Evolutionary conservation across 2,113 vertebrate genomes (phyloP), one percentile per base, ranked within the genome.

Genomic region (Lota lota): DNA sequence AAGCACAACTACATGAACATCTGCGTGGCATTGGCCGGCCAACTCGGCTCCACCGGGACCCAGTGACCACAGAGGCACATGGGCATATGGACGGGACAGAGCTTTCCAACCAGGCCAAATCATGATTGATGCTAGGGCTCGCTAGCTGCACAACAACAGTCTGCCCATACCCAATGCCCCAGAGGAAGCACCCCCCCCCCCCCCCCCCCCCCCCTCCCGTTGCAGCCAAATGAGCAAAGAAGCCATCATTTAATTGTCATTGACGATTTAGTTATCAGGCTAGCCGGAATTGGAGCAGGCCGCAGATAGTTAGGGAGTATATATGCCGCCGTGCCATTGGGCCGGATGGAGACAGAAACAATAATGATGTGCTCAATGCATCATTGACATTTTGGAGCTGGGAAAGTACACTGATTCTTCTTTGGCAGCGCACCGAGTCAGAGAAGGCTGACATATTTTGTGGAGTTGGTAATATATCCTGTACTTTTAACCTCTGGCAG

Each of bases 41-140:
- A 84, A 88, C 74, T 76, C 66, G 58, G 36, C 62, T 73, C 83
- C 59, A 0, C 70, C 74, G 81, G 80, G 86, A 86, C 69, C 76
- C 56, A 15, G 69, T 80, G 85, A 84, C 85, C 86, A 80, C 66
- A 70, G 75, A 70, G 77, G 70, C 73, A 76, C 72, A 24, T 20
- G 18, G 64, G 72, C 84, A 90, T 86, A 87, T 85, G 88, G 83
- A 83, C 19, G 70, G 70, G 67, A 74, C 74, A 74, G 53, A 58
- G 82, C 79, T 77, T 74, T 82, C 74, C 81, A 85, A 85, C 74
- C 16, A 12, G 16, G 82, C 82, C 84, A 86, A 86, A 85, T 84
- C 80, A 79, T 89, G 88, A 90, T 90, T 84, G 85, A 90, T 90
- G 81, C 66, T 67, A 58, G 78, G 72, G 68, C 76, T 7, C n/a